Base-by-base conservation (phyloP, 2,888 invertebrate species). In the Sussaba pulchella region DNA sequence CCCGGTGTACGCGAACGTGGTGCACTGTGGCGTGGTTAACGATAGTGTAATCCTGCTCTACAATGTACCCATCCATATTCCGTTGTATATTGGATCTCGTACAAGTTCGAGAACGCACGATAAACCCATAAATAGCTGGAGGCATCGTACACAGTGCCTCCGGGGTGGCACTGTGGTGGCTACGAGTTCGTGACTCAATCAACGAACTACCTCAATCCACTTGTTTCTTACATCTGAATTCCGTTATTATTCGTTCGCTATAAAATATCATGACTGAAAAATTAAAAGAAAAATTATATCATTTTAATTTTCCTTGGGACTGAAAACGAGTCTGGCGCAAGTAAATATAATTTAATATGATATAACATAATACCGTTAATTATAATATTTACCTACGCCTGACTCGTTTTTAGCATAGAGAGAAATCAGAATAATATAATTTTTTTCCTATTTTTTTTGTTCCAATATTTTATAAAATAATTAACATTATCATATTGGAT, bases 101-200 rank as follows among this genome's bases (percentile, higher is more conserved):
- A 17, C 57, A 57, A 31, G 57, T 57, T 31, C 31, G 36, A 57
- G 31, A 14, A 26, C 8, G 17, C 57, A 57, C 57, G 57, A 57
- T 36, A 17, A 57, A 57, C 31, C 31, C 31, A 36, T 57, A 57
- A 57, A 57, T 31, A 57, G 57, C 57, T 36, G 10, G 31, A 57
- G 57, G 57, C 57, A 57, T 17, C 57, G 31, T 14, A 9, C 14
- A n/a, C 31, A 14, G 14, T 36, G 14, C 6, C 31, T 31, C 6
- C 31, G 31, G 4, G 31, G 2, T 31, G 57, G n/a, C 43, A 4
- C 12, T 31, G 36, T 31, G 52, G 9, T 31, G 26, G 21, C 31
- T 31, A 31, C 57, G 6, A 80, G 82, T 85, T 88, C 86, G 88
- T 85, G 87, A 87, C 87, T 88, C 86, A 88, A 88, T 87, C 88